Percentiles rank a stretch among this genome's conserved stretches.
These are phyloP conservation scores for Trachemys scripta DNA, from an alignment of 2,113 vertebrate species.

Conservation along the genomic window DNA sequence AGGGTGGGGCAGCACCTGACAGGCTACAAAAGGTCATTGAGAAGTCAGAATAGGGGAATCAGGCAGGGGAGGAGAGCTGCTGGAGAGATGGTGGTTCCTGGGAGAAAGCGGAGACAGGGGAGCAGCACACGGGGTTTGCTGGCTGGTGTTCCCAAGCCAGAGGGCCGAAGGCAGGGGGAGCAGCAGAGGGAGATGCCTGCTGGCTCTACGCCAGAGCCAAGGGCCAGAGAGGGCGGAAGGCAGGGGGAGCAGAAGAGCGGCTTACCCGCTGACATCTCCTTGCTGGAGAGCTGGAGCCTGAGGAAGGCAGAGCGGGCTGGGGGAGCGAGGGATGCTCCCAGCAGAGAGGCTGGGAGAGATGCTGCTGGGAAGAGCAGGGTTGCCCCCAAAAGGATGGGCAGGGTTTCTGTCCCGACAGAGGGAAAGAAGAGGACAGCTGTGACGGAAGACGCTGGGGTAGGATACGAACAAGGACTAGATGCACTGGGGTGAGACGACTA, in stretches of 20 bases:
- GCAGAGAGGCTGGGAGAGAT: not conserved
- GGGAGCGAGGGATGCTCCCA: not conserved
- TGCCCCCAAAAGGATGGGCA: not conserved
- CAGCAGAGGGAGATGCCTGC: not conserved
- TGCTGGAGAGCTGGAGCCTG: no score
- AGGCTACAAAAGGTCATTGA: no score
- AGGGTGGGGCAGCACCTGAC: not conserved
- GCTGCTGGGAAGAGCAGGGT: not conserved
- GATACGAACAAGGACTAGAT: not conserved
- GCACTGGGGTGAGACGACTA: not conserved
- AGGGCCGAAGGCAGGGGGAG: not conserved
- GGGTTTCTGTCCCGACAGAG: not conserved
- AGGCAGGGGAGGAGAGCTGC: not conserved
- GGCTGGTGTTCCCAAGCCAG: not conserved
- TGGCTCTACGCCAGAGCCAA: not conserved
- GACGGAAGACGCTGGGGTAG: not conserved
- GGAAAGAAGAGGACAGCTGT: not conserved
- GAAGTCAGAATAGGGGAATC: not conserved
- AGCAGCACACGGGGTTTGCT: not conserved
- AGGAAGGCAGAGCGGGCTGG: no score
- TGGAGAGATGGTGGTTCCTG: not conserved
- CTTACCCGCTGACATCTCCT: not conserved
- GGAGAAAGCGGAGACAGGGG: not conserved
- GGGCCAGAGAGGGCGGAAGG: not conserved
- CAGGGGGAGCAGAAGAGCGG: not conserved